A percentile compares a stretch with the other conserved stretches of the same genome.
These are phyloP conservation scores for Eupeodes luniger DNA, from an alignment of 2,888 invertebrate species.

Conservation along the genomic window DNA sequence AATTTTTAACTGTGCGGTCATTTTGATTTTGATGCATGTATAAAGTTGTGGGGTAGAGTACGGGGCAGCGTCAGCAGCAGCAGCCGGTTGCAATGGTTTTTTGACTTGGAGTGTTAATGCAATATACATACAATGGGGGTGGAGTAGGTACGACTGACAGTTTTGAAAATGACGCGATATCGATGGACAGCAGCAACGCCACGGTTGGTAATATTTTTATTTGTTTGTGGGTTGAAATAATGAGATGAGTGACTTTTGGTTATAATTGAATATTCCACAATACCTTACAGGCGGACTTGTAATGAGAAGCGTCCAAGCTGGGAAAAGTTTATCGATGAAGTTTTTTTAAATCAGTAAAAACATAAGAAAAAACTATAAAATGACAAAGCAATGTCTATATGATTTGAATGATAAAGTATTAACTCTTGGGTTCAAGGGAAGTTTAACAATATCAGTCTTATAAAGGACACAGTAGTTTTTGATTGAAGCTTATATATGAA, in stretches of 20 bases:
- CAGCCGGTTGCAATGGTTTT: neutral
- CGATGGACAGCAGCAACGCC: conserved; percentile 25
- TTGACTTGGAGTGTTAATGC: neutral
- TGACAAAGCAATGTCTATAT: neutral
- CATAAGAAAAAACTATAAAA: neutral
- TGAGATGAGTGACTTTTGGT: conserved; percentile 51
- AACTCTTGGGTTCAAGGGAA: neutral
- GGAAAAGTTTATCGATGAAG: neutral
- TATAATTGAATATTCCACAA: neutral
- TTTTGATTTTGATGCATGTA: conserved; percentile 52
- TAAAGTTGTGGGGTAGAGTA: conserved; percentile 31
- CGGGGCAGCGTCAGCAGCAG: too few relatives aligned
- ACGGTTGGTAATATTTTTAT: conserved; percentile 1
- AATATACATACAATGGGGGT: neutral
- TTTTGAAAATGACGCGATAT: conserved; percentile 5
- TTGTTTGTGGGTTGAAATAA: conserved; percentile 41
- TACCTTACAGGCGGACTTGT: conserved; percentile 23
- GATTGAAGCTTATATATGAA: too few relatives aligned
- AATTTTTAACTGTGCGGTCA: conserved; percentile 55
- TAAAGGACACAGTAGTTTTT: too few relatives aligned
- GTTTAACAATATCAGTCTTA: too few relatives aligned
- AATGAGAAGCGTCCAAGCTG: conserved; percentile 54
- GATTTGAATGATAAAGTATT: neutral
- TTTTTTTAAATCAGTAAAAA: neutral
- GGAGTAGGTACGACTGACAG: neutral